Percentiles rank a stretch among this genome's conserved stretches.
Conservation (phyloP, 2,888 invertebrate genomes). For the Synanthedon formicaeformis region DNA sequence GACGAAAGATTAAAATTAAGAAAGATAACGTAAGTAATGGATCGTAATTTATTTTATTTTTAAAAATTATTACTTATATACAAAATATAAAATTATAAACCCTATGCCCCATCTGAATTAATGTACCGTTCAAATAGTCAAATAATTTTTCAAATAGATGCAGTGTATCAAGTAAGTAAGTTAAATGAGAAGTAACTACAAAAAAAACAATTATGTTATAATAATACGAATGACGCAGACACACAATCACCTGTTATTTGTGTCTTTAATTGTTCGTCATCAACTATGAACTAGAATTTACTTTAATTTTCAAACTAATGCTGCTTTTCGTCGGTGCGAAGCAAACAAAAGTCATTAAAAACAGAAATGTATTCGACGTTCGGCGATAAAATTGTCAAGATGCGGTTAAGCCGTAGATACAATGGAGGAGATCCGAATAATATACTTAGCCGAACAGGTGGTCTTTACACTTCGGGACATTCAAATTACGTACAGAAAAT, state of each 20-base stretch:
- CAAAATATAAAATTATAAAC: too few species aligned
- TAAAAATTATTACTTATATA: too few species aligned
- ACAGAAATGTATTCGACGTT: conserved; percentile 1
- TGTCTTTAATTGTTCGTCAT: neutral
- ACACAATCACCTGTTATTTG: conserved; percentile 2
- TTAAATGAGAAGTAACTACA: too few species aligned
- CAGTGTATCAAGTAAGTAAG: too few species aligned
- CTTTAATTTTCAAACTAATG: neutral
- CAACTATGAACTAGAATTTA: neutral
- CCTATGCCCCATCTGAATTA: too few species aligned
- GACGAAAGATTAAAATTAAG: too few species aligned
- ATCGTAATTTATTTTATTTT: too few species aligned
- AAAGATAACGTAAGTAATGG: too few species aligned
- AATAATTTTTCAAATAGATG: too few species aligned
- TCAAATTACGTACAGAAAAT: too few species aligned
- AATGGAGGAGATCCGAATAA: conserved; percentile 7
- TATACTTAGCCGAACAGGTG: conserved; percentile 17
- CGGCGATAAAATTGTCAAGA: neutral
- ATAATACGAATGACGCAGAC: neutral
- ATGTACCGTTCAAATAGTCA: too few species aligned
- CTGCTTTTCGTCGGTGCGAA: neutral
- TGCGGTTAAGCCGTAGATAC: conserved; percentile 1
- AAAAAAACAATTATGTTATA: too few species aligned
- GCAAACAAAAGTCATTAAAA: neutral
- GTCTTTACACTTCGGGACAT: conserved; percentile 12